Conservation (phyloP, 2,888 invertebrate species). For the Lumbricus terrestris region DNA sequence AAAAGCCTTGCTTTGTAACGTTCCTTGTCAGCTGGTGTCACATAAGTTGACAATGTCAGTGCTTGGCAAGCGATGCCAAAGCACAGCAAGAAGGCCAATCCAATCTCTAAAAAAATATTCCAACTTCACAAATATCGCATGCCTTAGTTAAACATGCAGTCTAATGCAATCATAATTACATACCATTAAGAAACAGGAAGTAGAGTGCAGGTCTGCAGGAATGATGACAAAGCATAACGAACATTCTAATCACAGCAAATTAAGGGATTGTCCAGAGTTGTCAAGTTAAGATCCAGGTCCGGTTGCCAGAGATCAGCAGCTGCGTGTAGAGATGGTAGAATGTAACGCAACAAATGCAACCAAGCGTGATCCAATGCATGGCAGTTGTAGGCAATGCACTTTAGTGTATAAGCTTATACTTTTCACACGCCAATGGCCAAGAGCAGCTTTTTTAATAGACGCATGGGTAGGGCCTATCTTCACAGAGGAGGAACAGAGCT, state of each 20-base stretch:
- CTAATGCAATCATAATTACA: no score
- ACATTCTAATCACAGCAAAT: no score
- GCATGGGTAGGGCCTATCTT: no score
- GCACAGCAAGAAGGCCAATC: not conserved
- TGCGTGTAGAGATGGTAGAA: not conserved
- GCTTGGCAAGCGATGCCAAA: slow-evolving; percentile 14
- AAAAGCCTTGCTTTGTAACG: slow-evolving; percentile 19
- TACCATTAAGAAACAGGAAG: no score
- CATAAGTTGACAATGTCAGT: slow-evolving; percentile 16
- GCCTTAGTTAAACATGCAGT: no score
- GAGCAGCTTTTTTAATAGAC: not conserved
- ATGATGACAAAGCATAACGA: no score
- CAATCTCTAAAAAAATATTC: not conserved
- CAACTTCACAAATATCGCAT: not conserved
- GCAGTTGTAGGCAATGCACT: not conserved
- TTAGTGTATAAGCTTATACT: not conserved
- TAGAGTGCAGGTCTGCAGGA: no score
- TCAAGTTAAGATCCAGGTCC: no score
- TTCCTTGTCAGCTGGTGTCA: slow-evolving; percentile 23
- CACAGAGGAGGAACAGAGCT: not conserved
- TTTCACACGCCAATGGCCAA: not conserved
- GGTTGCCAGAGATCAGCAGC: not conserved
- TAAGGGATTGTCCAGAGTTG: no score
- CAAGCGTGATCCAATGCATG: not conserved
- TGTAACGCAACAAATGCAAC: not conserved